phyloP scores from a whole-genome alignment of 1,140 invertebrate genomes.

The Pachypsylla venusta region DNA sequence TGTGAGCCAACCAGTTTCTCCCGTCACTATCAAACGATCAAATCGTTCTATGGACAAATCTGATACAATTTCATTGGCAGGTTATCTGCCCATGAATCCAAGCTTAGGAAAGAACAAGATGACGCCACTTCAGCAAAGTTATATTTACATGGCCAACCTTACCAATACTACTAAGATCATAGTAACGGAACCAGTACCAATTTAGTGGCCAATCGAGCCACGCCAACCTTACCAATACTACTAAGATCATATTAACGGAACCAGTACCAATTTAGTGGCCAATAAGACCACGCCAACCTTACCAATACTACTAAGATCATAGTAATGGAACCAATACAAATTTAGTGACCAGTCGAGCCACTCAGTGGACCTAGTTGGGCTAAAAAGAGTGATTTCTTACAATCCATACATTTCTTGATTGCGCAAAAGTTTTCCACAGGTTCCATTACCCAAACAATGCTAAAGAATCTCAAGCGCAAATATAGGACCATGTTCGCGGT shows the following conservation, averaged over 20 bases:
- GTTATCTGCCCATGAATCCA: slow-evolving; percentile 9
- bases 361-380: no score
- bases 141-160: slow-evolving; percentile 15
- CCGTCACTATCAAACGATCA: not conserved
- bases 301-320: slow-evolving; percentile 9
- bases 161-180: slow-evolving; percentile 9
- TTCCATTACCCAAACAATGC: no score
- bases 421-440: no score
- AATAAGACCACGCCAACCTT: no score
- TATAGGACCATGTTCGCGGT: no score
- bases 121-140: slow-evolving; percentile 10
- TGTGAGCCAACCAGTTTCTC: slow-evolving; percentile 1
- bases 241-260: slow-evolving; percentile 4
- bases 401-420: no score
- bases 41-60: not conserved
- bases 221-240: slow-evolving; percentile 13
- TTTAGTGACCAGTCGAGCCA: no score
- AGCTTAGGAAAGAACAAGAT: slow-evolving; percentile 1
- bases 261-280: no score
- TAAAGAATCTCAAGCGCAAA: no score
- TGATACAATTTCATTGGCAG: not conserved
- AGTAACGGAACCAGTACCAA: slow-evolving; percentile 9
- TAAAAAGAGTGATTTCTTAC: no score
- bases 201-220: no score
- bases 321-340: slow-evolving; percentile 7